phyloP scores from a whole-genome alignment of 2,113 vertebrate species.

The Toxostoma redivivum region DNA sequence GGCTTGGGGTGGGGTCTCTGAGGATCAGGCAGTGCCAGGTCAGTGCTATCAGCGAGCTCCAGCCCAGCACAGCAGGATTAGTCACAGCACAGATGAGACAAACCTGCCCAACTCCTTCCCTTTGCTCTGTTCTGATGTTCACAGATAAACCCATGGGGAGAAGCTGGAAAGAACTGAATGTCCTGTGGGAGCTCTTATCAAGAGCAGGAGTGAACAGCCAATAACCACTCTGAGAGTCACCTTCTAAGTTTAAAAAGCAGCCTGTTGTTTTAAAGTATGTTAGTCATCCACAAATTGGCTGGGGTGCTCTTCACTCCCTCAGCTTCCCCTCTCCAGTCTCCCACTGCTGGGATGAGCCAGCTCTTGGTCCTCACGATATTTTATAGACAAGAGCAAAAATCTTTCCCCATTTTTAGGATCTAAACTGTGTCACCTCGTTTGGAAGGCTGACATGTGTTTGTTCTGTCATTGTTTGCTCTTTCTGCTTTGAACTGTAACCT shows the following conservation, averaged over 20 bases:
- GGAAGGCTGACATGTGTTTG: neutral
- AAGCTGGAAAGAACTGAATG: constrained; percentile 54
- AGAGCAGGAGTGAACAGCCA: neutral
- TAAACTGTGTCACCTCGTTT: neutral
- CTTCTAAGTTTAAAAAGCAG: constrained; percentile 24
- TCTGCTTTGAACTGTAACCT: neutral
- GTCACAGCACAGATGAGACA: constrained; percentile 52
- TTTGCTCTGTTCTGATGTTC: constrained; percentile 39
- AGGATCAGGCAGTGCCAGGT: accelerated
- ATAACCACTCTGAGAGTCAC: constrained; percentile 39
- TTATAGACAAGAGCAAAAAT: neutral
- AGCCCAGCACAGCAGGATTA: constrained; percentile 21
- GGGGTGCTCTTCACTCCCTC: neutral
- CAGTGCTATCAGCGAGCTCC: neutral
- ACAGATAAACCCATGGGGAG: constrained; percentile 39
- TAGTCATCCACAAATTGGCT: constrained; percentile 13
- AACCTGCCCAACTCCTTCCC: constrained; percentile 55
- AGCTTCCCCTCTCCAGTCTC: neutral
- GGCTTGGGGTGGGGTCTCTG: neutral
- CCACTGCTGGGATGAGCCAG: neutral
- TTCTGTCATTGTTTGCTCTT: neutral
- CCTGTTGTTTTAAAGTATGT: neutral
- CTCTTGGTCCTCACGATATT: neutral
- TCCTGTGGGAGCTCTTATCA: constrained; percentile 62
- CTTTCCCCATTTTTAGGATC: neutral